Percentiles rank a stretch among this genome's conserved stretches.
Evolutionary conservation across 2,888 invertebrate species (phyloP).

Genomic region (Cephus spinipes): DNA sequence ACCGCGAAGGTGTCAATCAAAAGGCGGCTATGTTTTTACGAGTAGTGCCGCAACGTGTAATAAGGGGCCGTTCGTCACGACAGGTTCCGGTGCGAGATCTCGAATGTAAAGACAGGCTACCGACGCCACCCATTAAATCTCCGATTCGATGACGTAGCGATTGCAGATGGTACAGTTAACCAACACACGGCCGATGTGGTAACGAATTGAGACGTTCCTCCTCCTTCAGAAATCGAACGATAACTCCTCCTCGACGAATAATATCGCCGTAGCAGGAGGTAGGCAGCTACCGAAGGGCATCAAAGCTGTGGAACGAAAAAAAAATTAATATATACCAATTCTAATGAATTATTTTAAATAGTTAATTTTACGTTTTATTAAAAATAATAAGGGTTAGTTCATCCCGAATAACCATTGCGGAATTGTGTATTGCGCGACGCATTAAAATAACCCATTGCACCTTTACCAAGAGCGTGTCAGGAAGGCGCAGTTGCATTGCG

Average conservation of each 20-base stretch:
- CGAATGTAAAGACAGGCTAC: conserved; percentile 1
- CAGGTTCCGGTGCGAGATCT: background rate
- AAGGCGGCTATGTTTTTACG: conserved; percentile 6
- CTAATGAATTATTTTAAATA: background rate
- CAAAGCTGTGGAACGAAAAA: background rate
- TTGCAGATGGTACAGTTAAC: conserved; percentile 2
- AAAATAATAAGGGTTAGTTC: background rate
- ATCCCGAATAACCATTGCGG: background rate
- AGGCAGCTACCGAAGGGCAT: background rate
- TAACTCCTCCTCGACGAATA: background rate
- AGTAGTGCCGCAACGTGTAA: conserved; percentile 6
- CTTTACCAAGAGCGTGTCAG: conserved; percentile 42
- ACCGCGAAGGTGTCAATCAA: conserved; percentile 1
- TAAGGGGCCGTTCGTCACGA: conserved; percentile 11
- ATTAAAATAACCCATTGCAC: conserved; percentile 45
- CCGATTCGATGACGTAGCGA: conserved; percentile 8
- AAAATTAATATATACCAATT: background rate
- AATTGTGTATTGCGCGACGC: conserved; percentile 23
- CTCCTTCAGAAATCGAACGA: background rate
- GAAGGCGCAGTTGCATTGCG: conserved; percentile 45
- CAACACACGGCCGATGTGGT: background rate
- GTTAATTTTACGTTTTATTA: background rate
- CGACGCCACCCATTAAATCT: background rate
- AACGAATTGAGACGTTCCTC: conserved; percentile 7
- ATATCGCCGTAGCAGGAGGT: background rate